Conservation (phyloP, 2,797 vertebrate genomes). For the Micropoecilia bifurca region DNA sequence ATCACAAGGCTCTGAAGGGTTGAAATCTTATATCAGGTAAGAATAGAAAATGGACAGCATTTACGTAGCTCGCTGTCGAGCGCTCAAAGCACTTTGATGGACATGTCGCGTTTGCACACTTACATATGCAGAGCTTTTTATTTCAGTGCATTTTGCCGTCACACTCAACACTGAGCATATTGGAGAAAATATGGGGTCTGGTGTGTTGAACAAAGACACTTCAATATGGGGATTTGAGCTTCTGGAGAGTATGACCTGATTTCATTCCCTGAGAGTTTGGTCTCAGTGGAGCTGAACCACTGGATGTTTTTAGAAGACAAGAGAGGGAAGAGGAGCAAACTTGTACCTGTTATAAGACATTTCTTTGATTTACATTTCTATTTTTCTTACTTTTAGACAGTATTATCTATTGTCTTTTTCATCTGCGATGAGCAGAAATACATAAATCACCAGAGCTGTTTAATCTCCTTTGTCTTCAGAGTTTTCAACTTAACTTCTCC, state of each 20-base stretch:
- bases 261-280: not conserved
- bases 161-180: constrained; percentile 1
- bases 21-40: constrained; percentile 5
- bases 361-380: not conserved
- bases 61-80: not conserved
- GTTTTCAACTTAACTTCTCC: not conserved
- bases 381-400: not conserved
- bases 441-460: not conserved
- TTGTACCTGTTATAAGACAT: not conserved
- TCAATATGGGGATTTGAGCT: not conserved
- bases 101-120: not conserved
- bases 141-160: not conserved
- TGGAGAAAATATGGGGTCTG: constrained; percentile 4
- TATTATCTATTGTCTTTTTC: not conserved
- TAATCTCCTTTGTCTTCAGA: not conserved
- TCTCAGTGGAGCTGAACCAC: not conserved
- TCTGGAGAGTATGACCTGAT: not conserved
- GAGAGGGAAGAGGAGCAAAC: not conserved
- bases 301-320: not conserved
- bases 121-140: constrained; percentile 5
- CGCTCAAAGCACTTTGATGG: constrained; percentile 10
- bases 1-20: not conserved
- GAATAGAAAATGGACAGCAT: constrained; percentile 5
- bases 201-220: constrained; percentile 6
- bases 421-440: not conserved